Base-by-base conservation (phyloP, 2,113 vertebrate genomes). In the Acrocephalus arundinaceus region DNA sequence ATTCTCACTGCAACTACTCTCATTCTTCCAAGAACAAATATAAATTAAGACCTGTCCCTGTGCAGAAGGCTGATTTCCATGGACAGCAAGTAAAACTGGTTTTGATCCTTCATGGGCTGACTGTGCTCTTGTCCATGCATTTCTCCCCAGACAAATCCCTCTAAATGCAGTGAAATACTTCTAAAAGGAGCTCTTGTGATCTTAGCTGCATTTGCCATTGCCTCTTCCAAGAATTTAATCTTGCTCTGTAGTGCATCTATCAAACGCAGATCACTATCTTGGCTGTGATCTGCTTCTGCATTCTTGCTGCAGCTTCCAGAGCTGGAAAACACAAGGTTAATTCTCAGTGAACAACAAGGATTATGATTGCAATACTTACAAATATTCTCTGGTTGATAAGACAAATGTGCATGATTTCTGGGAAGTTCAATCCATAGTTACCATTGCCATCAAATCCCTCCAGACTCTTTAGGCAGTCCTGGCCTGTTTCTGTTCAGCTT, bases 271-370 rank as follows among this genome's bases (percentile, higher is more conserved):
- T 39, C 37, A 39, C 98, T 96, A 98, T 98, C 91, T 98, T 98
- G 85, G 97, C 98, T 35, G 98, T 99, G 94, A 99, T 98, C 95
- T 98, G 97, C 96, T 98, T 98, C 97, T 99, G 98, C 98, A 99
- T 98, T 83, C 98, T 97, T 94, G 97, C 87, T 63, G 99, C 98
- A 93, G 98, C 97, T 96, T 98, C 98, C 93, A 98, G 90, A 88
- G 98, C 99, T 99, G 84, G 28, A 79, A 93, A 77, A 89, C 25
- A 94, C 17, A 76, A 46, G 22, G 46, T 49, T 37, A 65, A 51
- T 96, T 92, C 62, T 73, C 73, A 73, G 28, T 24, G 19, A 86
- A 65, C 14, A 70, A 8, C 7, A 13, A 45, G 13, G 46, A 70
- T 37, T 23, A 15, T 19, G 27, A 33, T 13, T 46, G 15, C 16